phyloP scores from a whole-genome alignment of 2,797 vertebrate species.

The Synanceia verrucosa region DNA sequence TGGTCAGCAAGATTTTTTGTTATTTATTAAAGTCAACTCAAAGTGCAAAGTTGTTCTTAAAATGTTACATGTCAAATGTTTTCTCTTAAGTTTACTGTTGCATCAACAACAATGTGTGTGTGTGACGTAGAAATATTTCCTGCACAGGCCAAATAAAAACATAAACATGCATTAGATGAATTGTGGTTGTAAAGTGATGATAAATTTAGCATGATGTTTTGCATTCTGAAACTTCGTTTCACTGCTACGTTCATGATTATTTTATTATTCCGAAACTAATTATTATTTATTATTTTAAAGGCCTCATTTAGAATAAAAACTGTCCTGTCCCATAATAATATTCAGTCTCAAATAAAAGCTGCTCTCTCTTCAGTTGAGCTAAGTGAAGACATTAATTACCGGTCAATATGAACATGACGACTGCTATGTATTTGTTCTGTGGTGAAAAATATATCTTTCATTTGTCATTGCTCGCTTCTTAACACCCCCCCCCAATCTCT shows the following conservation, averaged over 20 bases:
- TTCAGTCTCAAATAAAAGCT: conserved; percentile 16
- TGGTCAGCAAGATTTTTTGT: too few species aligned
- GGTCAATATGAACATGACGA: not conserved
- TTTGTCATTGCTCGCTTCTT: conserved; percentile 26
- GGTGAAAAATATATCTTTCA: conserved; percentile 30
- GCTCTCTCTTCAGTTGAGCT: conserved; percentile 2
- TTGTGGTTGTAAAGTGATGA: not conserved
- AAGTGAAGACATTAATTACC: conserved; percentile 10
- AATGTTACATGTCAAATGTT: not conserved
- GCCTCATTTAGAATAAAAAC: conserved; percentile 44
- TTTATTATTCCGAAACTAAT: conserved; percentile 15
- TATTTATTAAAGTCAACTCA: too few species aligned
- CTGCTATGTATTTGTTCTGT: conserved; percentile 13
- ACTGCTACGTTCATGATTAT: conserved; percentile 26
- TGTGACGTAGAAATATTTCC: too few species aligned
- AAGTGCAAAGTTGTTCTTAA: not conserved
- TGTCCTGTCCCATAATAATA: not conserved
- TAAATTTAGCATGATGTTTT: conserved; percentile 5
- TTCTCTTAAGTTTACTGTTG: conserved; percentile 7
- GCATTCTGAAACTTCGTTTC: conserved; percentile 11
- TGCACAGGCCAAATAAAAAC: too few species aligned
- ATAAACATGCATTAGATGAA: not conserved
- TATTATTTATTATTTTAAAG: conserved; percentile 27
- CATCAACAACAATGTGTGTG: too few species aligned
- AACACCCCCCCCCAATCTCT: not conserved